Conservation (phyloP, 1,140 invertebrate species). For the Samia ricini region DNA sequence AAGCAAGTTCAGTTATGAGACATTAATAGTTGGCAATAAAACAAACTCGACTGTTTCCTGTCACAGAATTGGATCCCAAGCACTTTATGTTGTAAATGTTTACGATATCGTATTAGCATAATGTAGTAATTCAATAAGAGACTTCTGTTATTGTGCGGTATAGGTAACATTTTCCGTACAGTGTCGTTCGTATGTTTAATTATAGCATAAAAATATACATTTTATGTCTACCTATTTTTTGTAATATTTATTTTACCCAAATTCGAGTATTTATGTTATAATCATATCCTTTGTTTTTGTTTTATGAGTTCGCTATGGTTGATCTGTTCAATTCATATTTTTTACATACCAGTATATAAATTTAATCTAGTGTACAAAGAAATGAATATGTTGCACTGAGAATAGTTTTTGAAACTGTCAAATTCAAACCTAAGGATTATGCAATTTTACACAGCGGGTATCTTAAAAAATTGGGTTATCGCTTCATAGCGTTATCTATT, state of each 20-base stretch:
- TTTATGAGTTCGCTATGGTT: too few species aligned
- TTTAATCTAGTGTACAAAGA: too few species aligned
- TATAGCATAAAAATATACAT: background rate
- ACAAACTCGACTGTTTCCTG: constrained; percentile 57
- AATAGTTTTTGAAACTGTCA: too few species aligned
- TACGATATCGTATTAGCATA: constrained; percentile 34
- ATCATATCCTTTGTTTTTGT: too few species aligned
- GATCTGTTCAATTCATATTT: too few species aligned
- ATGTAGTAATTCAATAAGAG: constrained; percentile 13
- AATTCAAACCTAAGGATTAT: background rate
- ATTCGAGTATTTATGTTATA: too few species aligned
- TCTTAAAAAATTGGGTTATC: background rate
- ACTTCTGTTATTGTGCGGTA: background rate
- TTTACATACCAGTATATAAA: too few species aligned
- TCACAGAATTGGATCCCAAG: constrained; percentile 44
- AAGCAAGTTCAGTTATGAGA: constrained; percentile 43
- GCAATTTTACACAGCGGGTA: background rate
- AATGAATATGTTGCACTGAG: too few species aligned
- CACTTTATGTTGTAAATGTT: constrained; percentile 29
- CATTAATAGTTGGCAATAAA: constrained; percentile 61
- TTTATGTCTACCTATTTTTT: background rate
- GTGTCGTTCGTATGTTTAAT: background rate
- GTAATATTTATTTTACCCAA: too few species aligned
- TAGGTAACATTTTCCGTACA: background rate
- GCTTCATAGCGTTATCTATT: background rate